Conservation (phyloP, 2,797 vertebrate genomes). For the Kryptopterus vitreolus region DNA sequence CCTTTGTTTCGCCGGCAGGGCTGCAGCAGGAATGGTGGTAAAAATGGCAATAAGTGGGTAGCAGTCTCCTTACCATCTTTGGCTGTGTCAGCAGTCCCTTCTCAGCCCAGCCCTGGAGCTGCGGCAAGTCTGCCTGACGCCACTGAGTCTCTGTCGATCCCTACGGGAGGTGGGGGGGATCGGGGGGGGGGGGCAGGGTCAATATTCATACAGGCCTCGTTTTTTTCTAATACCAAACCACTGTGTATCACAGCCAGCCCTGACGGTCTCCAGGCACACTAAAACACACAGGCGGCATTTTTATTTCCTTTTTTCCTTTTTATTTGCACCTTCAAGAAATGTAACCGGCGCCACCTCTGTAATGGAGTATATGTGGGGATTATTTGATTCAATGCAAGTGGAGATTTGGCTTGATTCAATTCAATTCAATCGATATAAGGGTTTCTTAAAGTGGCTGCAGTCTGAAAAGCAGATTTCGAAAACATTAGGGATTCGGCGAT, state of each 20-base stretch:
- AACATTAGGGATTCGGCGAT: not conserved
- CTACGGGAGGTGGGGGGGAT: constrained; percentile 67
- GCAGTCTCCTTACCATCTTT: constrained; percentile 84
- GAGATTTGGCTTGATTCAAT: constrained; percentile 29
- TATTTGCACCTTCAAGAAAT: constrained; percentile 20
- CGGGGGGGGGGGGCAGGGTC: constrained; percentile 62
- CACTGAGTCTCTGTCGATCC: constrained; percentile 87
- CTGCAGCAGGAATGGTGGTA: constrained; percentile 52
- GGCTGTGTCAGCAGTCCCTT: constrained; percentile 86
- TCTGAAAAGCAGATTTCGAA: constrained; percentile 11
- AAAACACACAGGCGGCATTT: constrained; percentile 69
- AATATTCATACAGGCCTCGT: constrained; percentile 72
- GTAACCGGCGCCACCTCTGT: not conserved
- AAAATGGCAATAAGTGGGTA: constrained; percentile 59
- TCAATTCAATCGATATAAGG: constrained; percentile 20
- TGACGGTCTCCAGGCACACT: constrained; percentile 62
- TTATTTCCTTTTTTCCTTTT: not conserved
- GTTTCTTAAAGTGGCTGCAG: constrained; percentile 18
- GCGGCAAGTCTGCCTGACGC: constrained; percentile 85
- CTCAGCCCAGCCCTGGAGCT: constrained; percentile 87
- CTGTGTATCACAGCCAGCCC: constrained; percentile 48
- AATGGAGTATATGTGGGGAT: not conserved
- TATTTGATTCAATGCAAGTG: constrained; percentile 17
- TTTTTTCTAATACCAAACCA: constrained; percentile 49
- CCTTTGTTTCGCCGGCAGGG: constrained; percentile 36